Evolutionary conservation across 2,113 vertebrate genomes (phyloP).

Genomic region (Prinia subflava): DNA sequence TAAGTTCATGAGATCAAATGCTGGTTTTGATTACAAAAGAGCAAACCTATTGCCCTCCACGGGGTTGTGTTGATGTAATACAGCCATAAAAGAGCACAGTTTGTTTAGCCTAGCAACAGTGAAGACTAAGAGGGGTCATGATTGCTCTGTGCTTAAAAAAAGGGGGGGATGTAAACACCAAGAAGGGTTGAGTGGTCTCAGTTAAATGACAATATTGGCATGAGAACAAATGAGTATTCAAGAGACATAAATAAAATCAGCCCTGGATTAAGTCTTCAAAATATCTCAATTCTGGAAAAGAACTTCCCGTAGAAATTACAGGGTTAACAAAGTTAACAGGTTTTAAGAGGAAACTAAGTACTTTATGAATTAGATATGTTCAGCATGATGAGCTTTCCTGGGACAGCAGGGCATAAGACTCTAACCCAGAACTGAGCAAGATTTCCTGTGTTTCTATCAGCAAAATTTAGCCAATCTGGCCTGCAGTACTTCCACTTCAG

Average conservation of each 20-base stretch:
- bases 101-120: conserved; percentile 56
- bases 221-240: neutral
- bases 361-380: neutral
- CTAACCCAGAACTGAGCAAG: neutral
- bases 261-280: neutral
- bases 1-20: conserved; percentile 49
- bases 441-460: neutral
- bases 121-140: conserved; percentile 19
- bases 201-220: conserved; percentile 12
- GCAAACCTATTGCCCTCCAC: conserved; percentile 46
- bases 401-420: neutral
- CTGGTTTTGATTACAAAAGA: conserved; percentile 55
- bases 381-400: neutral
- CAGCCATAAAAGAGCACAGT: conserved; percentile 37
- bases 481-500: neutral
- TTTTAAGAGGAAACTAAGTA: neutral
- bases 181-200: neutral
- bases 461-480: neutral
- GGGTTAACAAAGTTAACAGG: neutral
- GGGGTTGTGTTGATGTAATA: conserved; percentile 33
- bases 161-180: neutral
- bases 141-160: neutral
- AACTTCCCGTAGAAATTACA: neutral
- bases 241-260: neutral
- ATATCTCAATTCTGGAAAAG: neutral